Conservation (phyloP, 2,888 invertebrate species). For the Chymomyza fuscimana region DNA sequence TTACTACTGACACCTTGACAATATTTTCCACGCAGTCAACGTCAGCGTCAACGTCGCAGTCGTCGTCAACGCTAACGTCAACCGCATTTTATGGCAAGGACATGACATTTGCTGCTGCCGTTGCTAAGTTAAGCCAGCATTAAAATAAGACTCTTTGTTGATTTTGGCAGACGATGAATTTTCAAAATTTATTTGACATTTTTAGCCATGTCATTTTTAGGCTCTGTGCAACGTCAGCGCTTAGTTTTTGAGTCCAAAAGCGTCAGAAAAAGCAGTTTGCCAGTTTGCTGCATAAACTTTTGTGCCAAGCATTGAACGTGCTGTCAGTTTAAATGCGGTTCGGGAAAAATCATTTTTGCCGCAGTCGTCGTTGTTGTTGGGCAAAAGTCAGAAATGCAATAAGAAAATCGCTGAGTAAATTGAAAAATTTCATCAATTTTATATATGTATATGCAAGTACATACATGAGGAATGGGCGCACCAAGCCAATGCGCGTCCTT, state of each 20-base stretch:
- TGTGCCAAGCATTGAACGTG: slow-evolving; percentile 41
- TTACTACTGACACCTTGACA: slow-evolving; percentile 72
- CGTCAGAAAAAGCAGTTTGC: slow-evolving; percentile 45
- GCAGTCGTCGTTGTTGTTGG: not conserved
- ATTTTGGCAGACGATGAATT: slow-evolving; percentile 67
- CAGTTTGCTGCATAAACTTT: not conserved
- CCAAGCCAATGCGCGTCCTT: slow-evolving; percentile 9
- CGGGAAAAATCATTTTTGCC: not conserved
- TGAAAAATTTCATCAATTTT: slow-evolving; percentile 38
- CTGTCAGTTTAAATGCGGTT: slow-evolving; percentile 57
- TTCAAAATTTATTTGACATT: slow-evolving; percentile 46
- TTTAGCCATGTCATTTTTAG: slow-evolving; percentile 32
- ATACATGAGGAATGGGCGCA: not conserved
- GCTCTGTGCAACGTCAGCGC: slow-evolving; percentile 58
- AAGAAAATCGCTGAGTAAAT: slow-evolving; percentile 24
- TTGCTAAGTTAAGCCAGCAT: slow-evolving; percentile 41
- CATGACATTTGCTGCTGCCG: slow-evolving; percentile 56
- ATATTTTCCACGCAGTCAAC: slow-evolving; percentile 50
- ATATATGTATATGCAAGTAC: slow-evolving; percentile 23
- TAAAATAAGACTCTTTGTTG: slow-evolving; percentile 52
- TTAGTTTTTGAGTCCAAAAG: slow-evolving; percentile 28
- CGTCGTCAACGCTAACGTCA: slow-evolving; percentile 14
- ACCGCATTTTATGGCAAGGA: slow-evolving; percentile 42
- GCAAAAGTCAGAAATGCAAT: not conserved
- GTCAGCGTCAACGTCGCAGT: slow-evolving; percentile 6